These are phyloP conservation scores for Caenorhabditis wallacei DNA, from an alignment of 2,888 invertebrate species.

Conservation along the genomic window DNA sequence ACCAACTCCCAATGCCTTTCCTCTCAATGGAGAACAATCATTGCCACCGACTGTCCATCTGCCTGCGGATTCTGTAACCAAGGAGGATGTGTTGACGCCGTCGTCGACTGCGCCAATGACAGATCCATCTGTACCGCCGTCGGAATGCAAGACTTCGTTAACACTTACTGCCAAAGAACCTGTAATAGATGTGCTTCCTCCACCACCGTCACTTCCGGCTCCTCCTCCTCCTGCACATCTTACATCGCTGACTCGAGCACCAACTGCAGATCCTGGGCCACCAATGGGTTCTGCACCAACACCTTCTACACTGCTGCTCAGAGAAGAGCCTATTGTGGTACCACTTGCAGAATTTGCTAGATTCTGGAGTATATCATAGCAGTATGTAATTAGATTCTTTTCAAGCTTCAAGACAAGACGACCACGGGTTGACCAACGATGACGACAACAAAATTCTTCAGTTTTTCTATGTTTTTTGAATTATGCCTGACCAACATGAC, in stretches of 20 bases:
- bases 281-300: constrained; percentile 51
- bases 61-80: constrained; percentile 65
- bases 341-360: constrained; percentile 49
- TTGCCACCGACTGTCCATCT: constrained; percentile 62
- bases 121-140: constrained; percentile 51
- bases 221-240: constrained; percentile 21
- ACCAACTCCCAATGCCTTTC: constrained; percentile 56
- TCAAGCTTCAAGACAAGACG: background rate
- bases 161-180: constrained; percentile 51
- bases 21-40: constrained; percentile 60
- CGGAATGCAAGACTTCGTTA: constrained; percentile 57
- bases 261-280: constrained; percentile 27
- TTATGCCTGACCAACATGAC: constrained; percentile 3
- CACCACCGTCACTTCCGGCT: constrained; percentile 17
- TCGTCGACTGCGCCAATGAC: constrained; percentile 66
- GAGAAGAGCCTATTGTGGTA: constrained; percentile 42
- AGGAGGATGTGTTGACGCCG: constrained; percentile 69
- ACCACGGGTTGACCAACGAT: background rate
- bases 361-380: too few relatives aligned
- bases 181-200: constrained; percentile 39
- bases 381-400: background rate
- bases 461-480: background rate
- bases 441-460: background rate
- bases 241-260: constrained; percentile 39
- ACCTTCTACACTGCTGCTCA: constrained; percentile 47